Base-by-base conservation (phyloP, 2,888 invertebrate species). In the Spialia ferax region DNA sequence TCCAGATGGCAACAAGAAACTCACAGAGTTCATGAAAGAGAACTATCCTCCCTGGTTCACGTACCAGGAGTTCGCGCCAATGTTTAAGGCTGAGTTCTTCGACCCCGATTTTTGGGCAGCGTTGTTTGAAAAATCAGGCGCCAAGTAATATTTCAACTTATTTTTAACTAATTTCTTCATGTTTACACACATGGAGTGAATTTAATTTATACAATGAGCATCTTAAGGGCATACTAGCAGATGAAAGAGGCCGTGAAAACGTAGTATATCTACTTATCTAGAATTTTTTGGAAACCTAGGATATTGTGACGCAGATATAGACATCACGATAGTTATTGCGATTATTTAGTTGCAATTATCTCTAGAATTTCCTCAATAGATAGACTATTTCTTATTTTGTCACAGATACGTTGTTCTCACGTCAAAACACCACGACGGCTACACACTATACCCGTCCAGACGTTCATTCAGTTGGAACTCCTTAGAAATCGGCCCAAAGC, bases 61-160 rank as follows among this genome's bases (percentile, higher is more conserved):
- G 0, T 99, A 99, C 87, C 98, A 98, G 80, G 98, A 99, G 68
- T 99, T 99, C 89, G 99, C 96, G 0, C 95, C 95, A 20, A 95
- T 97, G 80, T 99, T 99, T 78, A 98, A 96, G 0, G 97, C 98
- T 0, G 98, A 98, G 85, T 97, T 99, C 79, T 99, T 97, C 80
- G 95, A 99, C 83, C 96, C 99, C 0, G 90, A 95, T 0, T 91
- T 96, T 76, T 99, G 99, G 98, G 97, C 97, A 0, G 90, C 96
- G 63, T 90, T 99, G 11, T 97, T 99, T 78, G 85, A 95, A 59
- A 95, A 96, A 70, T 96, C 99, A 50, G 99, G 99, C 57, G 99
- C 99, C 55, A 97, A 96, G 96, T 98, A 89, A 76, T 61, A 77
- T 73, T 2, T 6, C 2, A 8, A 38, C 3, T 6, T 10, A n/a